These are phyloP conservation scores for Leuciscus idus DNA, from an alignment of 2,113 vertebrate genomes.

Conservation along the genomic window DNA sequence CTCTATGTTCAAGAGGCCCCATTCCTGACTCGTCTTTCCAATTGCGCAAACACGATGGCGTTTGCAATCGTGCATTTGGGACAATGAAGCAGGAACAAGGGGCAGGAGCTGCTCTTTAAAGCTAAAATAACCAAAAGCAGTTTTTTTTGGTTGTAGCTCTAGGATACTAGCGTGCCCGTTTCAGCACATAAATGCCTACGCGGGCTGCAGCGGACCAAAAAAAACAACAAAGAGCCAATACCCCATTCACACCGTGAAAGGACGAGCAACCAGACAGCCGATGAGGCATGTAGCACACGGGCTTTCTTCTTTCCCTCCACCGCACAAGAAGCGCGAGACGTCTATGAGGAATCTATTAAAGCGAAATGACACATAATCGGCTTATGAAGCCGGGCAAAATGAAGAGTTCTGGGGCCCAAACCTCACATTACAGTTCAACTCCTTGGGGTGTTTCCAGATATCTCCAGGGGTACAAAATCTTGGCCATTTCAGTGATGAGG, in stretches of 20 bases:
- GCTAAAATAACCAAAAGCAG: neutral
- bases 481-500: slow-evolving; percentile 57
- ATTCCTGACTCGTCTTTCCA: slow-evolving; percentile 20
- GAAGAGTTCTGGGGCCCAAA: slow-evolving; percentile 45
- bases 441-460: slow-evolving; percentile 39
- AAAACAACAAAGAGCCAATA: slow-evolving; percentile 34
- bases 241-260: slow-evolving; percentile 34
- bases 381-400: slow-evolving; percentile 51
- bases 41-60: neutral
- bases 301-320: slow-evolving; percentile 26
- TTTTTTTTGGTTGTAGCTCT: neutral
- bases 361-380: slow-evolving; percentile 56
- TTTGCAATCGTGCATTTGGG: neutral
- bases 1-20: slow-evolving; percentile 44
- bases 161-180: neutral
- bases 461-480: slow-evolving; percentile 44
- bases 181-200: neutral
- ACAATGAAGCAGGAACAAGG: neutral
- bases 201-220: slow-evolving; percentile 3
- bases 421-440: slow-evolving; percentile 38
- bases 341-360: slow-evolving; percentile 47
- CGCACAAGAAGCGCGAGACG: slow-evolving; percentile 21
- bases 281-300: slow-evolving; percentile 17
- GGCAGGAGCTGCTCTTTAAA: neutral
- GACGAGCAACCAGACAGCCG: slow-evolving; percentile 24